Evolutionary conservation across 30 jellyfish, hydroid and myxozoan genomes (phyloP).

Genomic region (Aurelia aurita complex sp. Pacific): DNA sequence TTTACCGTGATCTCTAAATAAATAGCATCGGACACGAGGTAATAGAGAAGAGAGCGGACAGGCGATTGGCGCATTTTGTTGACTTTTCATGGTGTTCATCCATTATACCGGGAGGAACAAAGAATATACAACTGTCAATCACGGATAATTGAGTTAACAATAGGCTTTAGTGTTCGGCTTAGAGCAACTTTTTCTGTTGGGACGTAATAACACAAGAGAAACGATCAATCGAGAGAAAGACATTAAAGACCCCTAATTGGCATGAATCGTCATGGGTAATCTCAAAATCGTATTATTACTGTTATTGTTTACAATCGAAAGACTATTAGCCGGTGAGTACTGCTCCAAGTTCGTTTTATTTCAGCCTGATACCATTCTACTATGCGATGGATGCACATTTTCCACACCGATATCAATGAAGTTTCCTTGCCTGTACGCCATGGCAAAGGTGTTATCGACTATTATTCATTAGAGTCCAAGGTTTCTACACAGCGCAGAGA

Average conservation of each 20-base stretch:
- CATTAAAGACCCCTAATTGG: slow-evolving; percentile 30
- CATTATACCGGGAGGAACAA: slow-evolving; percentile 53
- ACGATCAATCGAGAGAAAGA: slow-evolving; percentile 39
- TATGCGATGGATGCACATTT: too few relatives aligned
- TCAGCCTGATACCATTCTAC: too few relatives aligned
- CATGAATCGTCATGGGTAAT: slow-evolving; percentile 59
- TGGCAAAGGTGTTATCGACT: slow-evolving; percentile 15
- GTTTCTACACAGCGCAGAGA: neutral
- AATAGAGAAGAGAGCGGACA: neutral
- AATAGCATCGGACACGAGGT: slow-evolving; percentile 11
- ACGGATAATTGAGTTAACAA: slow-evolving; percentile 71
- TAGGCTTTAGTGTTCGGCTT: slow-evolving; percentile 35
- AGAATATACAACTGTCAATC: slow-evolving; percentile 65
- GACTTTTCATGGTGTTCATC: slow-evolving; percentile 75
- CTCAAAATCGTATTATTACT: slow-evolving; percentile 48
- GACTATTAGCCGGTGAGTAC: slow-evolving; percentile 51
- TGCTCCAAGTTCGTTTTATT: neutral
- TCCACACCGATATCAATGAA: too few relatives aligned
- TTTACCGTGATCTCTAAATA: slow-evolving; percentile 41
- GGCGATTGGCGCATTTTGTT: slow-evolving; percentile 59
- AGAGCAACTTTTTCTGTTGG: slow-evolving; percentile 26
- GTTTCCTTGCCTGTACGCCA: slow-evolving; percentile 10
- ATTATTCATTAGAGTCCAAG: neutral
- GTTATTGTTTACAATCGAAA: slow-evolving; percentile 23
- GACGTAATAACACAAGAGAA: slow-evolving; percentile 50